Evolutionary conservation across 2,113 vertebrate species (phyloP).

Genomic region (Strix uralensis): DNA sequence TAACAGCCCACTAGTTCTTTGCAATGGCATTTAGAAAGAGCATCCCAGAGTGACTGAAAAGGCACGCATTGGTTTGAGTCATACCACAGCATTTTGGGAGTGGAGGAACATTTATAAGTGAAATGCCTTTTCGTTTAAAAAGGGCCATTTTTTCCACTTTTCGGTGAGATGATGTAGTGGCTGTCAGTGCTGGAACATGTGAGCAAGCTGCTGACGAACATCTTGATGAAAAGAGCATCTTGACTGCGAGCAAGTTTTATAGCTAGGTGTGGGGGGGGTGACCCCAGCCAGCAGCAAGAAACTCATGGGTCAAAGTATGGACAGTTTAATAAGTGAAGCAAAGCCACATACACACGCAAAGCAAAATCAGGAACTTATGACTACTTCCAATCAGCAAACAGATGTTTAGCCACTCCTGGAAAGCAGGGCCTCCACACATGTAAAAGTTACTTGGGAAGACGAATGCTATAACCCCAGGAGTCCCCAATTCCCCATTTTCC

Average conservation of each 20-base stretch:
- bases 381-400: background rate
- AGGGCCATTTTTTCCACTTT: background rate
- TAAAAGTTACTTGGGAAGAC: background rate
- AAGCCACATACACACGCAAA: background rate
- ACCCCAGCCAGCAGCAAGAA: background rate
- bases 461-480: background rate
- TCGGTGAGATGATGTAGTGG: background rate
- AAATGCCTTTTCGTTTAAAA: background rate
- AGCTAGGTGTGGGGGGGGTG: background rate
- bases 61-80: background rate
- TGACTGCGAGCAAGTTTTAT: background rate
- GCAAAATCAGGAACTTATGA: background rate
- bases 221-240: background rate
- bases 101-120: background rate
- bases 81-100: background rate
- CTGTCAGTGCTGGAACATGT: background rate
- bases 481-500: background rate
- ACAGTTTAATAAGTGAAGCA: background rate
- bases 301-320: background rate
- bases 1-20: background rate
- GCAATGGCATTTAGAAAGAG: background rate
- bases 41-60: background rate
- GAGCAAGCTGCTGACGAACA: background rate
- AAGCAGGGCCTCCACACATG: background rate
- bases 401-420: background rate